These are phyloP conservation scores for Empidonax traillii DNA, from an alignment of 2,113 vertebrate genomes.

Conservation along the genomic window DNA sequence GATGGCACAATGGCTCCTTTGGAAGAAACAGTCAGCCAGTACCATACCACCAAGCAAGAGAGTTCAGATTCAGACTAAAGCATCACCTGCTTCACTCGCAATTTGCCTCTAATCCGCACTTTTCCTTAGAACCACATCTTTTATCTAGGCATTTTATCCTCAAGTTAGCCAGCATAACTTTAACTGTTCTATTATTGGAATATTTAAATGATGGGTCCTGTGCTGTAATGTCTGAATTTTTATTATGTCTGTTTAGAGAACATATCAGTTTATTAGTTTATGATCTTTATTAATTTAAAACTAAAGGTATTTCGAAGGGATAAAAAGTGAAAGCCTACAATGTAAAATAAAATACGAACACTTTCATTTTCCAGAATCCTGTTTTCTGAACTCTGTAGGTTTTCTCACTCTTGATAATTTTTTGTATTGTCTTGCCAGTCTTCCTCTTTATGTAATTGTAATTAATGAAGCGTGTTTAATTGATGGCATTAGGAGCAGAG, in stretches of 20 bases:
- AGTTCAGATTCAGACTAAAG: conserved; percentile 90
- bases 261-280: conserved; percentile 26
- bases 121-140: conserved; percentile 68
- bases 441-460: conserved; percentile 4
- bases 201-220: conserved; percentile 62
- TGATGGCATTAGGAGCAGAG: conserved; percentile 11
- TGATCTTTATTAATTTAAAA: conserved; percentile 52
- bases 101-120: conserved; percentile 58
- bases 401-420: background rate
- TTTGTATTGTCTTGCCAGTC: conserved; percentile 30
- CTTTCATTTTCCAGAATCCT: background rate
- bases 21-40: conserved; percentile 83
- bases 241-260: conserved; percentile 51
- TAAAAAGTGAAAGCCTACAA: conserved; percentile 4
- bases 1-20: conserved; percentile 94
- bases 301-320: background rate
- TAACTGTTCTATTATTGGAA: conserved; percentile 61
- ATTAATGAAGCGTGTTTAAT: background rate
- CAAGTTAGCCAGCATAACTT: conserved; percentile 65
- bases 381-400: conserved; percentile 17
- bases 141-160: conserved; percentile 73
- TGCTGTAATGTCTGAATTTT: conserved; percentile 60
- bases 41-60: conserved; percentile 76
- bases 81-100: conserved; percentile 55
- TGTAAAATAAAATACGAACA: conserved; percentile 1